phyloP scores from a whole-genome alignment of 2,888 invertebrate species.

The Cinara cedri region DNA sequence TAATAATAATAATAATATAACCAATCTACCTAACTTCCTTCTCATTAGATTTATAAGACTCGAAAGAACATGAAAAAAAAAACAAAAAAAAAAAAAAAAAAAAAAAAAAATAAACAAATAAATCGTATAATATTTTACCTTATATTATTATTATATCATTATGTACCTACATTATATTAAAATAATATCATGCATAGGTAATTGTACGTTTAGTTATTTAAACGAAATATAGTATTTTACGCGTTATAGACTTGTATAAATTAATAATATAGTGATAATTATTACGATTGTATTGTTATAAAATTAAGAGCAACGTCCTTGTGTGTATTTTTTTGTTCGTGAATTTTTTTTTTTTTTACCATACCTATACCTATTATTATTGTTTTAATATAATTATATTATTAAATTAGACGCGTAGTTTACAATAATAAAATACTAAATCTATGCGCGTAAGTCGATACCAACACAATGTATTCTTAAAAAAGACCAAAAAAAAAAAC shows the following conservation, averaged over 20 bases:
- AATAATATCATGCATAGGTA: no score
- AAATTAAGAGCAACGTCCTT: slow-evolving; percentile 22
- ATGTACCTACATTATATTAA: no score
- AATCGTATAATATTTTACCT: no score
- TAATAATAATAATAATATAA: slow-evolving; percentile 28
- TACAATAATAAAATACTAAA: background rate
- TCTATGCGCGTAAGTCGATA: slow-evolving; percentile 8
- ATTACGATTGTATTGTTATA: slow-evolving; percentile 17
- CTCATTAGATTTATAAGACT: slow-evolving; percentile 54
- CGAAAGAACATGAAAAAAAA: slow-evolving; percentile 32
- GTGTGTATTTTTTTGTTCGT: slow-evolving; percentile 8
- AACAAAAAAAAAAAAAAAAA: no score
- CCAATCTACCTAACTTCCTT: slow-evolving; percentile 55
- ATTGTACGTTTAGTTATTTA: slow-evolving; percentile 40
- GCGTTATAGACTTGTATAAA: slow-evolving; percentile 48
- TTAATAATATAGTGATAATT: background rate
- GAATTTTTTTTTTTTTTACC: slow-evolving; percentile 46
- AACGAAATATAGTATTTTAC: slow-evolving; percentile 51
- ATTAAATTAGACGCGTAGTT: background rate
- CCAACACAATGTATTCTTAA: slow-evolving; percentile 20
- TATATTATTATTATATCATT: slow-evolving; percentile 31
- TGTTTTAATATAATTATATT: background rate
- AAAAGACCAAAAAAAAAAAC: background rate
- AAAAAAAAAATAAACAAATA: no score
- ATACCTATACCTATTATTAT: slow-evolving; percentile 24